Base-by-base conservation (phyloP, 2,797 vertebrate genomes). In the Limosa lapponica region DNA sequence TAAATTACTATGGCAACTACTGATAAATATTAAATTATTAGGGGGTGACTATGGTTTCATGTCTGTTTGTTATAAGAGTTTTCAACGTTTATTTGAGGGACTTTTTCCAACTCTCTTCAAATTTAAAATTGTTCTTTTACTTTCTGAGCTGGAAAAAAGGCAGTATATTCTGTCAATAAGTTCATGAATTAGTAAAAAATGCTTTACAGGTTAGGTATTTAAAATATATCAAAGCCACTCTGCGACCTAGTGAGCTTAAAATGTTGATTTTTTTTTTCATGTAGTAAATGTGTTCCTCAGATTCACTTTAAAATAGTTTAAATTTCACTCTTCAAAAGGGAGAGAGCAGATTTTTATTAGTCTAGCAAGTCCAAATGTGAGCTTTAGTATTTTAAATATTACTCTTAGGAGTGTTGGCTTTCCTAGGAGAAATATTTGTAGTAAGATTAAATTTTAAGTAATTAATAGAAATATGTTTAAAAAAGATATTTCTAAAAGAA, bases 371-470 rank as follows among this genome's bases (percentile, higher is more conserved):
- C 83, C 79, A 95, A 94, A 71, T 95, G 64, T 96, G 79, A 62
- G 65, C n/a, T 87, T 96, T 94, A 94, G 41, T 74, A 78, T 93
- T 95, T 87, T 96, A 95, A 96, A 93, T 94, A 94, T 92, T 95
- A 44, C 87, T 94, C 28, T 75, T 96, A 94, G 27, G 37, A 89
- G 95, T 79, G 61, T 94, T 77, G 79, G 51, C 93, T 82, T 96
- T 95, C 69, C 74, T 95, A 86, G 91, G 24, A 93, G 95, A 87
- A 94, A 90, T 85, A 88, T 91, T 92, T 92, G 41, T 66, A 95
- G 36, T 51, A 92, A 64, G 64, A 81, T 82, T 93, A 83, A 87
- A 79, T 96, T 54, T 90, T 82, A 87, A 87, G 27, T 64, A 72
- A 91, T 92, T 96, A 28, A 37, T 78, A 82, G 70, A 89, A 92